A percentile compares a stretch with the other conserved stretches of the same genome.
Evolutionary conservation across 1,140 invertebrate species (phyloP).

Genomic region (Bombus haemorrhoidalis): DNA sequence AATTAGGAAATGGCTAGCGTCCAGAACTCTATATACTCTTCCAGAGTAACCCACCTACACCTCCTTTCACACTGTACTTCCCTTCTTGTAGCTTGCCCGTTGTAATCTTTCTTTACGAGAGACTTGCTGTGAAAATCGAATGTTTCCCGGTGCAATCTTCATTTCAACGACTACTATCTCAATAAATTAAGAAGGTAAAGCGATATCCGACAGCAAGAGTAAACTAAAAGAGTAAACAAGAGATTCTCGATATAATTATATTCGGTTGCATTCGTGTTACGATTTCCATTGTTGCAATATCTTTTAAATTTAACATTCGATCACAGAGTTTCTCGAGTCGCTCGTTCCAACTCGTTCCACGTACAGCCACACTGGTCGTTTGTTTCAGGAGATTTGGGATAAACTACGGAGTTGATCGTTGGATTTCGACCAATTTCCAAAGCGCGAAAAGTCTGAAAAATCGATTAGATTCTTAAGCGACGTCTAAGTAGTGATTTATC

Average conservation of each 20-base stretch:
- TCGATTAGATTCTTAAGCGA: neutral
- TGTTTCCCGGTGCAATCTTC: neutral
- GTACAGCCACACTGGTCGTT: too few species aligned
- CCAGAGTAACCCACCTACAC: slow-evolving; percentile 30
- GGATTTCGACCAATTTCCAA: neutral
- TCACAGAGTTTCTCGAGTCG: too few species aligned
- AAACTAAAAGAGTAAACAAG: too few species aligned
- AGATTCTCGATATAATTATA: neutral
- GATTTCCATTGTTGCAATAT: too few species aligned
- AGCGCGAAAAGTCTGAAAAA: too few species aligned
- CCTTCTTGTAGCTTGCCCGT: slow-evolving; percentile 7
- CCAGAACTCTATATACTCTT: slow-evolving; percentile 69
- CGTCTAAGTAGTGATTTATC: neutral
- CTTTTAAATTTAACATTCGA: too few species aligned
- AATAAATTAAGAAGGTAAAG: neutral
- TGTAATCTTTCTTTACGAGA: slow-evolving; percentile 15
- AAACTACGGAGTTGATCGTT: neutral
- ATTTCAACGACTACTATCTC: neutral
- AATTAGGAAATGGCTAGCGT: slow-evolving; percentile 79
- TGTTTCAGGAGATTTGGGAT: neutral
- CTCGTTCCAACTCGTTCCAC: too few species aligned
- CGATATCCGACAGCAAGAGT: neutral
- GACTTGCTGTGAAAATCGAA: slow-evolving; percentile 11
- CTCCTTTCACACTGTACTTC: slow-evolving; percentile 38
- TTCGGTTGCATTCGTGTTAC: too few species aligned